These are phyloP conservation scores for Gymnoscopelus braueri DNA, from an alignment of 2,797 vertebrate genomes.

Conservation along the genomic window DNA sequence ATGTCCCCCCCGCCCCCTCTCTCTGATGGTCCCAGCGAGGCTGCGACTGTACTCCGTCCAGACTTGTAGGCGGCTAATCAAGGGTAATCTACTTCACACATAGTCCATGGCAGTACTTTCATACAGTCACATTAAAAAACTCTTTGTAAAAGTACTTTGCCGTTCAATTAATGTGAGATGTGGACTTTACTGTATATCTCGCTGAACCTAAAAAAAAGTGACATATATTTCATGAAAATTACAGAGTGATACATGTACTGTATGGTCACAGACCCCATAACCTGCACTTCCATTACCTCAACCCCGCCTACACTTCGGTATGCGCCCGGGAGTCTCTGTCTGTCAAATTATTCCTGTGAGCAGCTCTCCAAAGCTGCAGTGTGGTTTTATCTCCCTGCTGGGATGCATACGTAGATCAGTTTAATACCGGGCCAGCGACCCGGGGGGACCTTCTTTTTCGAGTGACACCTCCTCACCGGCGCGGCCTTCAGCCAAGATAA, in stretches of 20 bases:
- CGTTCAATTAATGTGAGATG: slow-evolving; percentile 35
- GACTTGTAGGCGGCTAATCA: slow-evolving; percentile 45
- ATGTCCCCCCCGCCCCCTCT: slow-evolving; percentile 26
- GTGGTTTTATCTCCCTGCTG: slow-evolving; percentile 49
- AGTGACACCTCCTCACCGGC: slow-evolving; percentile 29
- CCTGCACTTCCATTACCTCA: not conserved
- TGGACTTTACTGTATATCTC: not conserved
- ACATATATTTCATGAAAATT: not conserved
- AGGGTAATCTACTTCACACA: slow-evolving; percentile 58
- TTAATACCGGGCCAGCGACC: slow-evolving; percentile 52
- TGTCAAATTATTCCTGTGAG: slow-evolving; percentile 34
- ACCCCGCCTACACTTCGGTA: not conserved
- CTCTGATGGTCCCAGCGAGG: slow-evolving; percentile 25
- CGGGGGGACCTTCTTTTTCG: slow-evolving; percentile 39
- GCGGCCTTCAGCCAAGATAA: slow-evolving; percentile 42
- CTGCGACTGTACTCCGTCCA: slow-evolving; percentile 37
- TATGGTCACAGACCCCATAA: slow-evolving; percentile 15
- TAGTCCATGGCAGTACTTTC: slow-evolving; percentile 15
- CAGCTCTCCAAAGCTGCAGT: slow-evolving; percentile 11
- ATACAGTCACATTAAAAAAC: slow-evolving; percentile 25
- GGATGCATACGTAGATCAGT: slow-evolving; percentile 54
- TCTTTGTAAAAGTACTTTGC: slow-evolving; percentile 42
- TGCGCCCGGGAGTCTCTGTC: slow-evolving; percentile 27
- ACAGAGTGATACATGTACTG: slow-evolving; percentile 2
- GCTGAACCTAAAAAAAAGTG: too few relatives aligned